Evolutionary conservation across 2,113 vertebrate species (phyloP).

Genomic region (Ptyas mucosa): DNA sequence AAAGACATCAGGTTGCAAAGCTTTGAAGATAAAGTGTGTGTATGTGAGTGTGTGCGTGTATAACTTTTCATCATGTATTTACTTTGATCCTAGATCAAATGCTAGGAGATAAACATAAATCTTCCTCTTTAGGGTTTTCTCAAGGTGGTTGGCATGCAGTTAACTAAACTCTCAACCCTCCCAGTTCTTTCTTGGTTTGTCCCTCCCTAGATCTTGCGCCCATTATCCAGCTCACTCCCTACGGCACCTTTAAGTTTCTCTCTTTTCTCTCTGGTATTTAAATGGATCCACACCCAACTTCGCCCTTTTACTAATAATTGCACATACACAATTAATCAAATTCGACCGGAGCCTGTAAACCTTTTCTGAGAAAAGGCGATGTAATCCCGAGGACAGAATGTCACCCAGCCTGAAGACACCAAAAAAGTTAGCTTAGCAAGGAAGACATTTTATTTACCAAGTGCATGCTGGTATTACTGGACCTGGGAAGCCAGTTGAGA

Average conservation of each 20-base stretch:
- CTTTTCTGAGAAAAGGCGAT: background rate
- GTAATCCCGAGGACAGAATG: background rate
- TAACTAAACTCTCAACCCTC: background rate
- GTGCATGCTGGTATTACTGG: background rate
- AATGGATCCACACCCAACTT: background rate
- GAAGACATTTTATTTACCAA: background rate
- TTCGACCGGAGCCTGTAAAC: background rate
- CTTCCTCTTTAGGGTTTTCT: background rate
- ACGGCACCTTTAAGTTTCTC: slow-evolving; percentile 15
- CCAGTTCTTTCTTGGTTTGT: background rate
- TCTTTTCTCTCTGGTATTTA: slow-evolving; percentile 16
- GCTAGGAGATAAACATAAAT: background rate
- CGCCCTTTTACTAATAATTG: slow-evolving; percentile 9
- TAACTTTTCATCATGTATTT: background rate
- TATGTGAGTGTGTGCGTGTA: too few relatives aligned
- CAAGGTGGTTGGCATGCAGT: background rate
- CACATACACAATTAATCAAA: slow-evolving; percentile 12
- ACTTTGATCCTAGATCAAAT: background rate
- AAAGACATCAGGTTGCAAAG: background rate
- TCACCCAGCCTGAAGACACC: background rate
- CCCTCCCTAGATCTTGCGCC: background rate
- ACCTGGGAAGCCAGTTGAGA: background rate
- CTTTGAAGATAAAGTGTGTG: background rate
- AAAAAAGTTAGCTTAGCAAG: background rate
- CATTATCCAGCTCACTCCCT: background rate